phyloP scores from a whole-genome alignment of 2,797 vertebrate genomes.

The Oreochromis mossambicus region DNA sequence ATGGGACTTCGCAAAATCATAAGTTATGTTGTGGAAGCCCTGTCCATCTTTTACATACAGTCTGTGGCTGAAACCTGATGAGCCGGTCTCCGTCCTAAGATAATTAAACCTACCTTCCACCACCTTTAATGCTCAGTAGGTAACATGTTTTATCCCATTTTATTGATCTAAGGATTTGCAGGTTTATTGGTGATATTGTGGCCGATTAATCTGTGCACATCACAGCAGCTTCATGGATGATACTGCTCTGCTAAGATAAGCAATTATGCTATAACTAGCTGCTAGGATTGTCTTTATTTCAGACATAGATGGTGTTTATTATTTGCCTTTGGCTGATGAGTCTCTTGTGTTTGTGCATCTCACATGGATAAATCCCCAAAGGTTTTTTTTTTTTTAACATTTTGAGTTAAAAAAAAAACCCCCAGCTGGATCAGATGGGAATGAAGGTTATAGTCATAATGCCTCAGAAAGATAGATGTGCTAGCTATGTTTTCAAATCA shows the following conservation, averaged over 20 bases:
- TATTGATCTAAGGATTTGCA: neutral
- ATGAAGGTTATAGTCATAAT: neutral
- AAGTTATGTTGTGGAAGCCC: neutral
- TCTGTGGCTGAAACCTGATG: neutral
- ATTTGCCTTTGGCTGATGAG: neutral
- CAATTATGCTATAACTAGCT: neutral
- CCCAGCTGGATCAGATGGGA: neutral
- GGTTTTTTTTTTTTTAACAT: neutral
- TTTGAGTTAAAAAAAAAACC: neutral
- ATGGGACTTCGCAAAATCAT: neutral
- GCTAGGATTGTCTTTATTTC: neutral
- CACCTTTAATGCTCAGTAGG: neutral
- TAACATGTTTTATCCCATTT: neutral
- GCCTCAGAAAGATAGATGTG: neutral
- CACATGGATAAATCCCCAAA: neutral
- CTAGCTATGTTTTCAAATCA: neutral
- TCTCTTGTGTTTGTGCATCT: neutral
- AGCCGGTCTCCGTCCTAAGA: rapidly evolving
- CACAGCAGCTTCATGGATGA: neutral
- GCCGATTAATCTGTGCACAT: neutral
- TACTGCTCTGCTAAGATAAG: neutral
- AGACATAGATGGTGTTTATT: neutral
- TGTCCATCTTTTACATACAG: neutral
- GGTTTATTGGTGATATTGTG: neutral
- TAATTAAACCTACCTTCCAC: neutral